Percentiles rank a stretch among this genome's conserved stretches.
phyloP scores from a whole-genome alignment of 2,888 invertebrate species.

The Schizaphis graminum region DNA sequence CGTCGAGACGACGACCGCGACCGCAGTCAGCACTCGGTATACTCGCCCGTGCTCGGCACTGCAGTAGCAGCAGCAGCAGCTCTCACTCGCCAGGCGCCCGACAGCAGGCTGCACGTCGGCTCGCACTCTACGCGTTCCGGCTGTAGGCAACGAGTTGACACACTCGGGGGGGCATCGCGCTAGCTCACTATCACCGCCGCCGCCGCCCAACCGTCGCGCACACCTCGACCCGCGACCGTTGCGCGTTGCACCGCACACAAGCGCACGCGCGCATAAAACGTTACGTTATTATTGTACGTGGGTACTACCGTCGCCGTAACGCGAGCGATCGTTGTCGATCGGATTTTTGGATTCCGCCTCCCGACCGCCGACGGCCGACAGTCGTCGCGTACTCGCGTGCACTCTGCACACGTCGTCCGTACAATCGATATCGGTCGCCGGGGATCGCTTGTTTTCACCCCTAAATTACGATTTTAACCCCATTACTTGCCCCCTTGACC shows the following conservation, averaged over 20 bases:
- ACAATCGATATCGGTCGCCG: constrained; percentile 4
- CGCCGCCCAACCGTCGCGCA: neutral
- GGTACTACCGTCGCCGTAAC: neutral
- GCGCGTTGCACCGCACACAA: neutral
- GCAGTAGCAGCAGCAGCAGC: neutral
- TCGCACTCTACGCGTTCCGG: neutral
- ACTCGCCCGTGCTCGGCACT: too few relatives aligned
- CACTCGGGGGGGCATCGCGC: neutral
- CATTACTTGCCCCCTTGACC: neutral
- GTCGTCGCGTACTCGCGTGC: constrained; percentile 6
- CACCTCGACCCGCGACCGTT: neutral
- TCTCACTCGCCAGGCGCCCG: neutral
- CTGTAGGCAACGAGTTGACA: too few relatives aligned
- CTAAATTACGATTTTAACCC: neutral
- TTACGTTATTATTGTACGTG: neutral
- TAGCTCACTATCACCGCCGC: neutral
- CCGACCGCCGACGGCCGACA: constrained; percentile 11
- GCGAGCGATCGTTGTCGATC: neutral
- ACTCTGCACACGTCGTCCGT: neutral
- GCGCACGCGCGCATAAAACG: neutral
- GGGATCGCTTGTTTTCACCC: neutral
- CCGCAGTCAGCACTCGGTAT: neutral
- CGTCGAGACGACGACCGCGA: neutral
- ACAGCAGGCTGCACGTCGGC: neutral
- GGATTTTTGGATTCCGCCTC: constrained; percentile 2